Conservation (phyloP, 2,113 vertebrate species). For the Fulica atra region DNA sequence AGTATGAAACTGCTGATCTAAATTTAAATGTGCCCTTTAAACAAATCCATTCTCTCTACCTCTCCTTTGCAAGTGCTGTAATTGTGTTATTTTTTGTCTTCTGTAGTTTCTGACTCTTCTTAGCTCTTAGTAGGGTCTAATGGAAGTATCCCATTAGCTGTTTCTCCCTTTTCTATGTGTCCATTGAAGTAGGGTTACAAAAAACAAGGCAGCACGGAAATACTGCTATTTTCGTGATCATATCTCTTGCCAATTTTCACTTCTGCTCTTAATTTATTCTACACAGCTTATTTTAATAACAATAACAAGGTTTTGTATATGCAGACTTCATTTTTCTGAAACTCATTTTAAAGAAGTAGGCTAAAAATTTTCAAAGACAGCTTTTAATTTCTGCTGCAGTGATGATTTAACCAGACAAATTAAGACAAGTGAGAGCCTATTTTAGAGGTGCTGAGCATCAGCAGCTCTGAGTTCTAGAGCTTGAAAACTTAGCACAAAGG, state of each 20-base stretch:
- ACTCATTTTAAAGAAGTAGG: slow-evolving; percentile 35
- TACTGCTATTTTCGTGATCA: background rate
- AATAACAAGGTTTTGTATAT: slow-evolving; percentile 17
- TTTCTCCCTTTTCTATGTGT: background rate
- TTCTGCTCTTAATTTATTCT: slow-evolving; percentile 46
- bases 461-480: slow-evolving; percentile 34
- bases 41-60: background rate
- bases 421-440: slow-evolving; percentile 38
- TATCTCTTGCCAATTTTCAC: slow-evolving; percentile 47
- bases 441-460: slow-evolving; percentile 52
- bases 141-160: background rate
- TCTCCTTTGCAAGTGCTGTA: slow-evolving; percentile 3
- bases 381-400: slow-evolving; percentile 15
- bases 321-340: background rate
- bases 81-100: slow-evolving; percentile 31
- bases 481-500: slow-evolving; percentile 11
- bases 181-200: background rate
- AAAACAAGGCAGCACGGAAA: background rate
- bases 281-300: slow-evolving; percentile 40
- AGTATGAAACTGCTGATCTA: background rate
- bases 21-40: slow-evolving; percentile 35
- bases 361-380: slow-evolving; percentile 35
- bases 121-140: slow-evolving; percentile 17
- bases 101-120: slow-evolving; percentile 1
- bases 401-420: slow-evolving; percentile 45